These are phyloP conservation scores for Falco naumanni DNA, from an alignment of 2,797 vertebrate species.

Conservation along the genomic window DNA sequence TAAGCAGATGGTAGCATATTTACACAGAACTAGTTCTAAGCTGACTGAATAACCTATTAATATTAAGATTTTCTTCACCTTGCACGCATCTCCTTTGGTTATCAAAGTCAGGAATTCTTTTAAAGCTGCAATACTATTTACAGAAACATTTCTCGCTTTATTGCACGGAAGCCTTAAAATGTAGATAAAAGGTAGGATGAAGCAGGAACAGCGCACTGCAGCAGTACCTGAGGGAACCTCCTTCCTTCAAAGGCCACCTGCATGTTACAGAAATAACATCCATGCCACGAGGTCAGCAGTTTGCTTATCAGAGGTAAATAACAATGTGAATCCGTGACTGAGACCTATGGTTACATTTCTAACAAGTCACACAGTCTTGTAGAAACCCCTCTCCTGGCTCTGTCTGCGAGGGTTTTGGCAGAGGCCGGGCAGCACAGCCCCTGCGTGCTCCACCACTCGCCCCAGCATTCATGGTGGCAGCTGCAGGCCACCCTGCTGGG, in stretches of 20 bases:
- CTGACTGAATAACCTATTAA: background rate
- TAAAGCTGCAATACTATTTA: background rate
- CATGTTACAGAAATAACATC: background rate
- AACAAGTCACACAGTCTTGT: background rate
- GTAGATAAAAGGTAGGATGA: background rate
- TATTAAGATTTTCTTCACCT: background rate
- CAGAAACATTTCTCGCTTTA: background rate
- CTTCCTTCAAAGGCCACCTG: background rate
- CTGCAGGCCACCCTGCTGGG: background rate
- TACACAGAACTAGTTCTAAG: background rate
- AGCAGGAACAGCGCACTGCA: background rate
- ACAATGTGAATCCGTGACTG: fast-evolving
- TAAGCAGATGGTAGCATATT: background rate
- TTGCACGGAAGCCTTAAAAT: background rate
- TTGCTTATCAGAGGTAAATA: background rate
- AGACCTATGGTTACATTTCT: background rate
- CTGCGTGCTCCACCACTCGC: background rate
- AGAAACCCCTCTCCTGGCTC: background rate
- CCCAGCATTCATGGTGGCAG: fast-evolving
- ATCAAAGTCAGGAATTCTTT: background rate
- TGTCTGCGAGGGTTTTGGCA: background rate
- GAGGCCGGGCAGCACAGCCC: fast-evolving
- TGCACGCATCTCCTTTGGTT: background rate
- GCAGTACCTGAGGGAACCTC: background rate
- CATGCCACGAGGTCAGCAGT: background rate